These are phyloP conservation scores for Cavia aperea DNA, from an alignment of 2,113 vertebrate species.

Conservation along the genomic window DNA sequence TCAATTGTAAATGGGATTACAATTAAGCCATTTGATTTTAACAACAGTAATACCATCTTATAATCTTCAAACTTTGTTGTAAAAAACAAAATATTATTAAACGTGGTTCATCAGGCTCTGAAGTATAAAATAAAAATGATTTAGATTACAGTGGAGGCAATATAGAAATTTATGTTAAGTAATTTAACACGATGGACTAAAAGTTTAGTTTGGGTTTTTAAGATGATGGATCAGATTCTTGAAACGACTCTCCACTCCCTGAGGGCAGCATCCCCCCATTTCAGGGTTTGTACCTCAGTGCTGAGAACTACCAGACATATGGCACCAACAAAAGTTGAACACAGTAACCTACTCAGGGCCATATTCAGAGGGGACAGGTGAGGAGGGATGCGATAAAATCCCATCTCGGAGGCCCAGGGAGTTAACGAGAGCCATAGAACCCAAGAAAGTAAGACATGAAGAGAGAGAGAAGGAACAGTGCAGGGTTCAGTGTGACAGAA, in stretches of 20 bases:
- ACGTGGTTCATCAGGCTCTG: conserved; percentile 11
- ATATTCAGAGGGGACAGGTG: too few species aligned
- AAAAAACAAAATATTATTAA: conserved; percentile 24
- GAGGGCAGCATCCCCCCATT: not conserved
- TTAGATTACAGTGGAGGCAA: not conserved
- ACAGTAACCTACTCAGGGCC: not conserved
- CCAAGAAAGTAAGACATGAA: not conserved
- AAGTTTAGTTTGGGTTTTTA: not conserved
- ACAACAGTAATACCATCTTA: conserved; percentile 47
- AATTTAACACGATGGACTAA: not conserved
- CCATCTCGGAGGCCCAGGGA: not conserved
- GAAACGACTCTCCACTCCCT: not conserved
- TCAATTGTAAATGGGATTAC: conserved; percentile 48
- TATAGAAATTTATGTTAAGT: not conserved
- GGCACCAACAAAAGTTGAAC: not conserved
- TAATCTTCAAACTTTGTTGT: conserved; percentile 42
- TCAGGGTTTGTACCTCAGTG: not conserved
- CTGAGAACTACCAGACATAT: not conserved
- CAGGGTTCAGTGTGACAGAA: not conserved
- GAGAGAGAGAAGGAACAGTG: not conserved
- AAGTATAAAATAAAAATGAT: conserved; percentile 22
- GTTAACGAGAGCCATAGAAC: not conserved
- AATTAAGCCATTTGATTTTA: conserved; percentile 60
- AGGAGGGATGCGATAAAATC: not conserved
- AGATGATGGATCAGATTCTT: not conserved